Evolutionary conservation across 2,888 invertebrate species (phyloP).

Genomic region (Leptinotarsa tumamoca): DNA sequence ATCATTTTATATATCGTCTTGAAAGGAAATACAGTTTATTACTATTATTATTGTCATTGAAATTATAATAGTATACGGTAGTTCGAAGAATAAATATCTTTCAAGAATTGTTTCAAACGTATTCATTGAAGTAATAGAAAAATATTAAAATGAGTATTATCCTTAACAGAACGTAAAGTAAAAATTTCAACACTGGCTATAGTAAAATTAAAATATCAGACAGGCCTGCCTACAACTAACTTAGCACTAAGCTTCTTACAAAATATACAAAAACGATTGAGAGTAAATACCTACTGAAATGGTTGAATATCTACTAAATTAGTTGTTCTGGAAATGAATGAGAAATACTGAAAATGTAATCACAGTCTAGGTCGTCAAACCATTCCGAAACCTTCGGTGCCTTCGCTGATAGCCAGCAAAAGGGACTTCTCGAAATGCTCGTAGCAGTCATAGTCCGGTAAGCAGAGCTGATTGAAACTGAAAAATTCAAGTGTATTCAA

Average conservation of each 20-base stretch:
- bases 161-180: too few relatives aligned
- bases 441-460: slow-evolving; percentile 94
- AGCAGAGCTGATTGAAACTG: slow-evolving; percentile 95
- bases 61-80: too few relatives aligned
- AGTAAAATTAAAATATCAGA: not conserved
- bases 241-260: slow-evolving; percentile 10
- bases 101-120: too few relatives aligned
- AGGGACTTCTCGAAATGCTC: slow-evolving; percentile 93
- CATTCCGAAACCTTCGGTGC: slow-evolving; percentile 93
- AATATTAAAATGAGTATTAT: too few relatives aligned
- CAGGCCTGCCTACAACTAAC: slow-evolving; percentile 8
- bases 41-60: too few relatives aligned
- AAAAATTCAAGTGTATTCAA: slow-evolving; percentile 11
- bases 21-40: too few relatives aligned
- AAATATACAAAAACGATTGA: slow-evolving; percentile 20
- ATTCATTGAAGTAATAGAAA: too few relatives aligned
- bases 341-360: slow-evolving; percentile 40
- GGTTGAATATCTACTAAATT: not conserved
- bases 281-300: not conserved
- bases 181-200: not conserved
- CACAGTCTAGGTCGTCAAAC: slow-evolving; percentile 64
- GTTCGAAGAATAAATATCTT: too few relatives aligned
- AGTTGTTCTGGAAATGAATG: slow-evolving; percentile 12
- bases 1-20: too few relatives aligned
- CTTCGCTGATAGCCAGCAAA: slow-evolving; percentile 93